Evolutionary conservation across 2,113 vertebrate genomes (phyloP), one percentile per base, ranked within the genome.

Genomic region (Antechinus stuartii): DNA sequence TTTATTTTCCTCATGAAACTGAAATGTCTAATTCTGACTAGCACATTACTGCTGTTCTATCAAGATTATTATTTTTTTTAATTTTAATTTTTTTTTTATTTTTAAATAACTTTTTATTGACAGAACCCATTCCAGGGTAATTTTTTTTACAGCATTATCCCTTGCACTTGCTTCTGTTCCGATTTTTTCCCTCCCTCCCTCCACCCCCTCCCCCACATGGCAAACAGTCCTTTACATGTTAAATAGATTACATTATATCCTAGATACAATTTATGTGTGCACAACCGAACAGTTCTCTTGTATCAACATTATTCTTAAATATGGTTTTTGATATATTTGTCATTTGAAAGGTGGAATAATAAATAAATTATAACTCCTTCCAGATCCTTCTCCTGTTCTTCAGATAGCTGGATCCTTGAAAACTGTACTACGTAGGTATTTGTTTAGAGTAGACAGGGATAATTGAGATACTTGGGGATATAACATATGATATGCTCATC

Each of bases 271-370:
- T 42, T 42, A 42, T 42, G 42, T 42, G 42, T 42, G 42, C 42
- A 42, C 42, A 42, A 42, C 42, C 42, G 1, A 42, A 42, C 42
- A 42, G 42, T 42, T 42, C 42, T 42, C 42, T 42, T 42, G 42
- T 42, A 42, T 42, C 9, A 47, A 90, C 91, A 89, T 96, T 92
- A 93, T 93, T 94, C 26, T 19, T 42, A 76, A 93, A 91, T 91
- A 55, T 9, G 26, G 56, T 42, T 54, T 90, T 24, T 91, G 16
- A 54, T 54, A 23, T 26, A 94, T 94, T 92, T 50, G 30, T 96
- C 68, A 76, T 3, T 90, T 90, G 93, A 16, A 61, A 57, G n/a
- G 27, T 52, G 52, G 52, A 89, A 42, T 27, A 53, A 4, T 61
- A 0, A 50, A 46, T 92, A 14, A 52, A 91, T 47, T 91, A 52